Evolutionary conservation across 2,797 vertebrate genomes (phyloP).

Genomic region (Pachyuromys duprasi): DNA sequence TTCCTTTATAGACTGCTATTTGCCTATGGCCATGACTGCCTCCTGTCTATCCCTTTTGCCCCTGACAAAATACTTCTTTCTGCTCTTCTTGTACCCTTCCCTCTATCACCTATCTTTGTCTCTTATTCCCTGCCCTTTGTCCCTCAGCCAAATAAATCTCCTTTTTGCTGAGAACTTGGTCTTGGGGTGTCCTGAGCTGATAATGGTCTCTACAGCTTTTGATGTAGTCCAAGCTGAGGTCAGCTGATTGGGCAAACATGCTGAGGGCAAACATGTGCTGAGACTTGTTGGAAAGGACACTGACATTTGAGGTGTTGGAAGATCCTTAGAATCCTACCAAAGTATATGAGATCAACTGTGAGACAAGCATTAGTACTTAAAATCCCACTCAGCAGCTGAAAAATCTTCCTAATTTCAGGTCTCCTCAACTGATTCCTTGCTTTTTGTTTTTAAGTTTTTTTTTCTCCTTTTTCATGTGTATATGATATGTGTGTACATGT

Average conservation of each 20-base stretch:
- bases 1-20: neutral
- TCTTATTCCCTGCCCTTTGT: neutral
- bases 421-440: neutral
- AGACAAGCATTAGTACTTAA: slow-evolving; percentile 15
- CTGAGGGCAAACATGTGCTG: slow-evolving; percentile 6
- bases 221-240: neutral
- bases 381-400: neutral
- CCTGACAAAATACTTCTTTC: neutral
- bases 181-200: neutral
- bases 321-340: neutral
- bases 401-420: slow-evolving; percentile 20
- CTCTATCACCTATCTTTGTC: neutral
- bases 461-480: neutral
- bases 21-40: neutral
- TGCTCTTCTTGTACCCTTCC: neutral
- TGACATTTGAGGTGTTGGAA: neutral
- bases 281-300: neutral
- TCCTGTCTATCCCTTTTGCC: neutral
- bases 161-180: neutral
- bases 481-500: neutral
- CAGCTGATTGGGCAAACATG: neutral
- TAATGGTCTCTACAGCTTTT: neutral
- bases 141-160: neutral
- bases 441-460: neutral
- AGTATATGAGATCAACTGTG: neutral